phyloP scores from a whole-genome alignment of 1,140 invertebrate genomes.

The Telenomus remus region DNA sequence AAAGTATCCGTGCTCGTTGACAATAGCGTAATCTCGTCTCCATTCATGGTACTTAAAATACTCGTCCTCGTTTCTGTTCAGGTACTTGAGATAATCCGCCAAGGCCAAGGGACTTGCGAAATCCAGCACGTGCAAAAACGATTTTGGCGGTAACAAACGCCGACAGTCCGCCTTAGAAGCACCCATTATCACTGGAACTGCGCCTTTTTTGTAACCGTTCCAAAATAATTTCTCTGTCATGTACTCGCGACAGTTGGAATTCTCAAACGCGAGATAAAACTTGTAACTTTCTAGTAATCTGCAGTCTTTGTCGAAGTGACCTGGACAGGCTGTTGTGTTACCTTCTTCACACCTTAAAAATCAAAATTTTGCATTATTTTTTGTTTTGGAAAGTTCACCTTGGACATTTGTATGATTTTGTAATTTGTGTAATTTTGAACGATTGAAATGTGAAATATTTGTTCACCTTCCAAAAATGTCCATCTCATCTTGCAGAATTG shows the following conservation, averaged over 20 bases:
- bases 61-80: conserved; percentile 77
- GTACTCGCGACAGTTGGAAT: conserved; percentile 83
- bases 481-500: conserved; percentile 63
- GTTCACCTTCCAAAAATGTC: conserved; percentile 62
- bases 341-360: conserved; percentile 60
- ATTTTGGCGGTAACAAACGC: conserved; percentile 78
- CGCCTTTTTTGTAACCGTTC: conserved; percentile 78
- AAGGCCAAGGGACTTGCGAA: conserved; percentile 79
- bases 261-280: conserved; percentile 87
- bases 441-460: no score
- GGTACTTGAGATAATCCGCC: conserved; percentile 78
- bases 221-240: conserved; percentile 84
- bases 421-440: no score
- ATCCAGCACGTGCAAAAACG: conserved; percentile 85
- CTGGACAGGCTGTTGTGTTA: conserved; percentile 75
- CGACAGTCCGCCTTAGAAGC: conserved; percentile 74
- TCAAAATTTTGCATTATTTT: neutral
- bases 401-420: no score
- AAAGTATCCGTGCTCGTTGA: conserved; percentile 86
- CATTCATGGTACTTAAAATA: conserved; percentile 82
- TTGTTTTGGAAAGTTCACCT: no score
- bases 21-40: conserved; percentile 80
- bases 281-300: conserved; percentile 77
- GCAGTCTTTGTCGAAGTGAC: conserved; percentile 79
- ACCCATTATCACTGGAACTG: conserved; percentile 84